Percentiles rank a stretch among this genome's conserved stretches.
Evolutionary conservation across 2,113 vertebrate species (phyloP).

Genomic region (Pedetes capensis): DNA sequence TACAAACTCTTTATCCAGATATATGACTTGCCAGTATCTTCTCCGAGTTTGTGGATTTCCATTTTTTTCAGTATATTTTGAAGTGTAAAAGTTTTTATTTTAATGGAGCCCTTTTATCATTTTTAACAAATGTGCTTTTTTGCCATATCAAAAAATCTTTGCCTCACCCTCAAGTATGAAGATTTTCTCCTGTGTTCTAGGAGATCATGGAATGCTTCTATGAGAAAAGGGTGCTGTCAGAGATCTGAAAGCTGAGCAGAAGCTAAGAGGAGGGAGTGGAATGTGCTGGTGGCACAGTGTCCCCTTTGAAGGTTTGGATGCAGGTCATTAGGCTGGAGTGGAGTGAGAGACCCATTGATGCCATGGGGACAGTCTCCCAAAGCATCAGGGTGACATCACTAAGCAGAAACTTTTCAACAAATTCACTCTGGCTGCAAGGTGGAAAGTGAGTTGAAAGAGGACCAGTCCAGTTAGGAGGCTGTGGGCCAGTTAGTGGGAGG

Average conservation of each 20-base stretch:
- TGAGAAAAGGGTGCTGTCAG: not conserved
- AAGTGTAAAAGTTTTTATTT: constrained; percentile 1
- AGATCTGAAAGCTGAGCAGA: not conserved
- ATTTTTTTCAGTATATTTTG: constrained; percentile 1
- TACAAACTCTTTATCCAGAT: not conserved
- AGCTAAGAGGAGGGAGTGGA: not conserved
- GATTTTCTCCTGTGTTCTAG: not conserved
- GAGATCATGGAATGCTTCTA: not conserved
- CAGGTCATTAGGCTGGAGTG: not conserved
- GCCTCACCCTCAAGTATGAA: not conserved
- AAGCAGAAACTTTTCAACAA: not conserved
- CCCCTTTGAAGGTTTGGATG: not conserved
- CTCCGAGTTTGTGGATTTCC: not conserved
- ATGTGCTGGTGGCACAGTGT: not conserved
- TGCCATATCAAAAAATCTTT: not conserved
- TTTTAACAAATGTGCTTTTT: not conserved
- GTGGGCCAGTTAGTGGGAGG: not conserved
- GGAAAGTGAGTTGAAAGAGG: not conserved
- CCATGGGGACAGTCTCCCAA: not conserved
- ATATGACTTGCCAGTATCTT: not conserved
- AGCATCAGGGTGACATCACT: no score
- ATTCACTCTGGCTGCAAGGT: not conserved
- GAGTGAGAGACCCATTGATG: not conserved
- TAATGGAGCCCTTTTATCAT: not conserved
- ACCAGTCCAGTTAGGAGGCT: not conserved